Percentiles rank a stretch among this genome's conserved stretches.
Conservation (phyloP, 2,113 vertebrate genomes). For the Poicephalus gulielmi region DNA sequence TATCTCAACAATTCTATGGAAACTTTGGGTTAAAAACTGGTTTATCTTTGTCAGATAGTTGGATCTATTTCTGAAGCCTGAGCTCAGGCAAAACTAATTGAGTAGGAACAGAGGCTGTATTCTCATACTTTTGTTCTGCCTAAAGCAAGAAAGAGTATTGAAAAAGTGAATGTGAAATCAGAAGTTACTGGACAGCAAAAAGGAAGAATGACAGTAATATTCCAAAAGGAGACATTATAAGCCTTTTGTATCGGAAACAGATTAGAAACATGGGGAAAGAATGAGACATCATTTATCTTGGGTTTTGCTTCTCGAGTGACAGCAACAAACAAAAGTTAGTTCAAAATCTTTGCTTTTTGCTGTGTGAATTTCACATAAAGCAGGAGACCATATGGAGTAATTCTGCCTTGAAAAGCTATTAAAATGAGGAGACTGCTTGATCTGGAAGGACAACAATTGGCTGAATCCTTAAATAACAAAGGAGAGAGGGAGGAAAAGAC, state of each 20-base stretch:
- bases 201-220: constrained; percentile 23
- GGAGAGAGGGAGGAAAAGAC: background rate
- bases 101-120: background rate
- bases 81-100: constrained; percentile 10
- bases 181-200: constrained; percentile 12
- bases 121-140: constrained; percentile 23
- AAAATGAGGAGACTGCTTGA: background rate
- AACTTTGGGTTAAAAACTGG: background rate
- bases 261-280: constrained; percentile 19
- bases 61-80: background rate
- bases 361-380: background rate
- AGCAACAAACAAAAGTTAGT: constrained; percentile 15
- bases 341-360: constrained; percentile 7
- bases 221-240: background rate
- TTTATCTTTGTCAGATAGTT: background rate
- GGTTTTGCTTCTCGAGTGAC: background rate
- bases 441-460: constrained; percentile 8
- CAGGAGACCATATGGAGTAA: constrained; percentile 1
- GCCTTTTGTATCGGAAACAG: background rate
- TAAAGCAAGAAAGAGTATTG: constrained; percentile 13
- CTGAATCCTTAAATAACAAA: background rate
- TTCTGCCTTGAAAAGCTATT: background rate
- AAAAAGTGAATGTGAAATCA: constrained; percentile 32
- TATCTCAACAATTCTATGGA: background rate
- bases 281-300: constrained; percentile 37